Conservation (phyloP, 2,888 invertebrate species). For the Oligia strigilis region DNA sequence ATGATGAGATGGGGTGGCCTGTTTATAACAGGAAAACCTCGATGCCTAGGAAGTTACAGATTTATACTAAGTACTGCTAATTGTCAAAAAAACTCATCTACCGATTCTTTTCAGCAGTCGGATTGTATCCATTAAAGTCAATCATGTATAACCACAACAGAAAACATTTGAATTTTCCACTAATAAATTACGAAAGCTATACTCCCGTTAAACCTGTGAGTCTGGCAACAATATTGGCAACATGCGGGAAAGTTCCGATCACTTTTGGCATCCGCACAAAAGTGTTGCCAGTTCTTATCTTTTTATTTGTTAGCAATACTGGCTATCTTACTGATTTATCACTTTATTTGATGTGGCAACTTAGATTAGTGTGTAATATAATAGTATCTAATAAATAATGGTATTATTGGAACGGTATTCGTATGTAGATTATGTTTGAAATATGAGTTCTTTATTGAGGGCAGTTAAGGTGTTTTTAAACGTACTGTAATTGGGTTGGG, state of each 20-base stretch:
- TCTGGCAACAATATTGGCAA: constrained; percentile 50
- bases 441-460: constrained; percentile 33
- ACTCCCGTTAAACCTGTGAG: constrained; percentile 19
- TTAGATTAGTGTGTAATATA: constrained; percentile 41
- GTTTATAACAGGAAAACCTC: neutral
- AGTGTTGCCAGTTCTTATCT: constrained; percentile 50
- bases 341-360: constrained; percentile 53
- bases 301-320: constrained; percentile 42
- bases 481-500: neutral
- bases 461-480: constrained; percentile 18
- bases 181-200: neutral
- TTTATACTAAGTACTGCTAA: neutral
- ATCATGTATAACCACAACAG: neutral
- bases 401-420: constrained; percentile 29
- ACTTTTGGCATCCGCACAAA: constrained; percentile 58
- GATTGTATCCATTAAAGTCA: neutral
- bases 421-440: constrained; percentile 41
- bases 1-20: neutral
- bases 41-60: neutral
- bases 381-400: constrained; percentile 46
- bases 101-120: neutral
- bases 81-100: neutral
- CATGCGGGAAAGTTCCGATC: constrained; percentile 35
- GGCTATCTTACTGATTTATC: constrained; percentile 51
- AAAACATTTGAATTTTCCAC: neutral